These are phyloP conservation scores for Calonectris borealis DNA, from an alignment of 2,113 vertebrate species.

Conservation along the genomic window DNA sequence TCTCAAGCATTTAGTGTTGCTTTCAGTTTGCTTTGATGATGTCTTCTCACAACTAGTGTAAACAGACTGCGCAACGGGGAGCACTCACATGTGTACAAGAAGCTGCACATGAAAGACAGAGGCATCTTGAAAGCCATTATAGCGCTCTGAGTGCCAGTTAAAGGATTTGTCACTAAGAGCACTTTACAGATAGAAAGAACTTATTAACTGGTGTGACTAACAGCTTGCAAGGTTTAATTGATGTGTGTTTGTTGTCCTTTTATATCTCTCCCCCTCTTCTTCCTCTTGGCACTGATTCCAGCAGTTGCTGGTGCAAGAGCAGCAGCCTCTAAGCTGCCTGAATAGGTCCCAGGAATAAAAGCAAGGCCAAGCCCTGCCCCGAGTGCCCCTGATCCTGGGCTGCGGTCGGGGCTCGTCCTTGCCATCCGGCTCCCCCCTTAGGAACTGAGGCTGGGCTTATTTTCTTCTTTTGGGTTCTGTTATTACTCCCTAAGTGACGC, in stretches of 20 bases:
- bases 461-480: constrained; percentile 9
- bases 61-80: constrained; percentile 54
- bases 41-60: constrained; percentile 50
- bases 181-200: constrained; percentile 64
- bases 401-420: rapidly evolving
- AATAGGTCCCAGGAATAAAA: not conserved
- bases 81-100: constrained; percentile 60
- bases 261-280: constrained; percentile 47
- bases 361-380: not conserved
- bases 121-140: constrained; percentile 65
- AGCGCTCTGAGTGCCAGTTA: constrained; percentile 56
- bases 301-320: constrained; percentile 4
- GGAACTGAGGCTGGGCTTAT: not conserved
- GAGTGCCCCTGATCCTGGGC: rapidly evolving
- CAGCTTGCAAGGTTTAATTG: constrained; percentile 66
- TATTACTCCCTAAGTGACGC: constrained; percentile 14
- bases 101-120: constrained; percentile 67
- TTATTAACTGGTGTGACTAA: constrained; percentile 65
- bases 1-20: constrained; percentile 54
- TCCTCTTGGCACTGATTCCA: constrained; percentile 35
- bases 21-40: constrained; percentile 63
- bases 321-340: not conserved
- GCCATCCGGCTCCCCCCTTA: not conserved
- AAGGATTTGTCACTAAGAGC: constrained; percentile 63
- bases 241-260: constrained; percentile 63